Percentiles rank a stretch among this genome's conserved stretches.
Conservation (phyloP, 1,140 invertebrate species). For the Drosophila biarmipes region DNA sequence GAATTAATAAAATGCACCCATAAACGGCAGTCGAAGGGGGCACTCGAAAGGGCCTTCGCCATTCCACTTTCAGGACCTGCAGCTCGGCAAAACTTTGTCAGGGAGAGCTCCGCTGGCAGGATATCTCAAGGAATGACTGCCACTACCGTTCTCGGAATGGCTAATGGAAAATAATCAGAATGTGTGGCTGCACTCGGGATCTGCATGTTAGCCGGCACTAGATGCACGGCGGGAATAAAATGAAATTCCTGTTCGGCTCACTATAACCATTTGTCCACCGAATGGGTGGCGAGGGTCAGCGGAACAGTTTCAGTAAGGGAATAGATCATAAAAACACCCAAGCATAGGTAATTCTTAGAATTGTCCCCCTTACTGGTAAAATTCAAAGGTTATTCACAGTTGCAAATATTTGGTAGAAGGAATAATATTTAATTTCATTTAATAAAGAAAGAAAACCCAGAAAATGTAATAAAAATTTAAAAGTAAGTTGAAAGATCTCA, state of each 20-base stretch:
- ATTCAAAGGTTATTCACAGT: too few species aligned
- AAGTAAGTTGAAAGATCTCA: not conserved
- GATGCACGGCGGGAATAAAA: conserved; percentile 34
- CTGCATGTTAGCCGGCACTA: conserved; percentile 45
- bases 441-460: too few species aligned
- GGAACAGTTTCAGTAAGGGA: not conserved
- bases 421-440: too few species aligned
- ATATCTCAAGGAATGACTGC: conserved; percentile 16
- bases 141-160: conserved; percentile 12
- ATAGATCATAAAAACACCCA: too few species aligned
- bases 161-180: conserved; percentile 56
- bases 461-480: not conserved
- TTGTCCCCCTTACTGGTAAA: too few species aligned
- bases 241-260: conserved; percentile 51
- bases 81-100: conserved; percentile 30
- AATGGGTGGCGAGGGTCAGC: conserved; percentile 12
- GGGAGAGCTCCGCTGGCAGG: not conserved
- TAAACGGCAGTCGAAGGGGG: conserved; percentile 8
- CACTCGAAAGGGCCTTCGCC: too few species aligned
- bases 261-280: conserved; percentile 33
- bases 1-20: conserved; percentile 54
- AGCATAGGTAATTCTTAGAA: too few species aligned
- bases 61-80: conserved; percentile 10
- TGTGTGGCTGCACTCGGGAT: conserved; percentile 36
- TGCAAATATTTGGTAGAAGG: too few species aligned